Base-by-base conservation (phyloP, 2,113 vertebrate genomes). In the Grammomys dolichurus region DNA sequence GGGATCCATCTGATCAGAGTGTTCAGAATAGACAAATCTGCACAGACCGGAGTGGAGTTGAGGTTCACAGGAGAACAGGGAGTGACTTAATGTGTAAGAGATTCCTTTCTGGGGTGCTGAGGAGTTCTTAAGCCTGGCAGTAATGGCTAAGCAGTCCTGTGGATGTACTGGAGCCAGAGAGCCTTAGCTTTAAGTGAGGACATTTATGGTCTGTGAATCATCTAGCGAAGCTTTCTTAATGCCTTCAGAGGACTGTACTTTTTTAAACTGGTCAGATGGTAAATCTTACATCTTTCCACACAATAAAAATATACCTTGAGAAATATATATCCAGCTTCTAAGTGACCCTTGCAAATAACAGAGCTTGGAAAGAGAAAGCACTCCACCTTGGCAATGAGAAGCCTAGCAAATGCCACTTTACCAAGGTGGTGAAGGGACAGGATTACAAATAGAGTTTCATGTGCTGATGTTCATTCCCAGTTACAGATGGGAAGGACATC, bases 381-480 rank as follows among this genome's bases (percentile, higher is more conserved):
- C 22, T 16, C 10, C 8, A 78, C 43, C 73, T 28, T 60, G 43
- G 10, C 14, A n/a, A 14, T 12, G 51, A 24, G 51, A 54, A 46
- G 77, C 3, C 40, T 69, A 54, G 19, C 46, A 54, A 13, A 22
- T 54, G n/a, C 3, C 56, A 33, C 17, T 48, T 40, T 36, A 17
- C 10, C 43, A 26, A 46, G 22, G 10, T 28, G 31, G 28, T 69
- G 4, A 58, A 69, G 58, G 36, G 51, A 48, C n/a, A n/a, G 6
- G 9, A 3, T 85, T 65, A 12, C 48, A 22, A n/a, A 31, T 48
- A 51, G 73, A 36, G n/a, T 76, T 26, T 9, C 12, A 22, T 19
- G 1, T 28, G 1, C 9, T 69, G 33, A 5, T 10, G 2, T n/a
- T n/a, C 10, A 6, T 40, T 2, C 20, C 14, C 33, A 0, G 0